Conservation (phyloP, 2,888 invertebrate genomes). For the Apoderus coryli region DNA sequence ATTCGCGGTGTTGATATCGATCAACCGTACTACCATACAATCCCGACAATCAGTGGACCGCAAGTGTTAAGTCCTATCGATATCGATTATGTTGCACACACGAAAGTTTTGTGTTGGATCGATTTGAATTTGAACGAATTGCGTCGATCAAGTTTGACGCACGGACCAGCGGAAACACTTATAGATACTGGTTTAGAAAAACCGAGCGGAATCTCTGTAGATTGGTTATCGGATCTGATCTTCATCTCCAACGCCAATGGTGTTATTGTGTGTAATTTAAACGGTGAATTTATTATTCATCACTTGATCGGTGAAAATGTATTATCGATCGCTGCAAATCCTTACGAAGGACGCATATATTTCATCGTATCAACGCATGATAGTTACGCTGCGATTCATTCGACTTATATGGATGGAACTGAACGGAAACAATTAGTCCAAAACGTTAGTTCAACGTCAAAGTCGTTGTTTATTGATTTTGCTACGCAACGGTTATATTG, state of each 20-base stretch:
- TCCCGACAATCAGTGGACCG: slow-evolving; percentile 65
- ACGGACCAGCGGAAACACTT: slow-evolving; percentile 53
- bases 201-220: slow-evolving; percentile 62
- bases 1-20: slow-evolving; percentile 63
- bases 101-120: slow-evolving; percentile 61
- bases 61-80: slow-evolving; percentile 55
- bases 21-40: slow-evolving; percentile 60
- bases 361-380: slow-evolving; percentile 32
- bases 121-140: slow-evolving; percentile 64
- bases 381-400: slow-evolving; percentile 34
- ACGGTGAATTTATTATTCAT: slow-evolving; percentile 51
- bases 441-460: slow-evolving; percentile 25
- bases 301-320: slow-evolving; percentile 34
- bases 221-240: slow-evolving; percentile 65
- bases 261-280: slow-evolving; percentile 49
- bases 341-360: slow-evolving; percentile 41
- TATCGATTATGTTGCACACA: slow-evolving; percentile 52
- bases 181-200: slow-evolving; percentile 53
- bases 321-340: slow-evolving; percentile 56
- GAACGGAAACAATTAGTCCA: slow-evolving; percentile 27
- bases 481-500: slow-evolving; percentile 49
- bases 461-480: slow-evolving; percentile 25
- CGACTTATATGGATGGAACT: slow-evolving; percentile 52
- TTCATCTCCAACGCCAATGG: slow-evolving; percentile 50
- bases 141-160: slow-evolving; percentile 49